Base-by-base conservation (phyloP, 2,113 vertebrate genomes). In the Notarius lentiginosus region DNA sequence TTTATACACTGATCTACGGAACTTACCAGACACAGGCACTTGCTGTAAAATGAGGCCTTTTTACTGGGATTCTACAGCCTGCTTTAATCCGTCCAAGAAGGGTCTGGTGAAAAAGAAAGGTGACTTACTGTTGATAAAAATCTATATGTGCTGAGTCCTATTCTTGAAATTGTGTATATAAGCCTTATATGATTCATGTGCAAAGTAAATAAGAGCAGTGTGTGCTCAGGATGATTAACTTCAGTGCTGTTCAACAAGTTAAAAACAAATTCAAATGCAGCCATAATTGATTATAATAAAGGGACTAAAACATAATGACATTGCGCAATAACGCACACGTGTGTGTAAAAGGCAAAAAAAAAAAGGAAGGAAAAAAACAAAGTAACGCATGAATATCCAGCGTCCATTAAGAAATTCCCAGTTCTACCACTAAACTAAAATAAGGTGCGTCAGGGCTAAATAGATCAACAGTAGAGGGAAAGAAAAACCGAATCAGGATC, bases 261-360 rank as follows among this genome's bases (percentile, higher is more conserved):
- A 6, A 22, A 70, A 34, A 18, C 0, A 22, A 47, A 61, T 7
- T 9, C 7, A 58, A 34, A 70, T 24, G 24, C 47, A 70, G 34
- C 20, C 27, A 5, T 1, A 20, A 20, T 27, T 53, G 3, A 56
- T 10, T 7, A 9, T 17, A 61, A 18, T 7, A 8, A 20, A 81
- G 27, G 30, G 20, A 34, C 2, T 34, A 34, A 34, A 41, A 41
- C 41, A 41, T 63, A 49, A 55, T 70, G 84, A 53, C 72, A 55
- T 68, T 86, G 30, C 77, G 65, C 63, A 86, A 81, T 47, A 12
- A 56, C 24, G 34, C 18, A 65, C 76, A 86, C 85, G 68, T 86
- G 76, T 86, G 77, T 30, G 63, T n/a, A 47, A 80, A 86, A 53
- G 10, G 70, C 9, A 15, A 60, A 34, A 79, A 41, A 81, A 34